phyloP scores from a whole-genome alignment of 2,888 invertebrate genomes.

The Oithona nana region DNA sequence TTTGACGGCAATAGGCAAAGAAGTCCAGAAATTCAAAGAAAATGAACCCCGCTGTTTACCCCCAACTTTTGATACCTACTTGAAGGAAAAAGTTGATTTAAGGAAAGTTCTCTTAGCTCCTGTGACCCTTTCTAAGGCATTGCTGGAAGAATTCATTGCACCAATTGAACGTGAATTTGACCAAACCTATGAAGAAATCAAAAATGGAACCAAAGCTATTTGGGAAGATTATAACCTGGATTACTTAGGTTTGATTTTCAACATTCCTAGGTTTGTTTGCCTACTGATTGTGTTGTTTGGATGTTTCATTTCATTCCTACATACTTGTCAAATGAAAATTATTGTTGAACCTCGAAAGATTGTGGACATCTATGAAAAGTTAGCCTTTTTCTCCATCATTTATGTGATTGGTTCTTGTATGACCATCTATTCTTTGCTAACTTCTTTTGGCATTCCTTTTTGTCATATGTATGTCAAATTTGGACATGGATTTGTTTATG shows the following conservation, averaged over 20 bases:
- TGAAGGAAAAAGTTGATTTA: background rate
- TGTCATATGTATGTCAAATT: constrained; percentile 8
- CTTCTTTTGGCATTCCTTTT: constrained; percentile 15
- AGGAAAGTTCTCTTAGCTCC: constrained; percentile 12
- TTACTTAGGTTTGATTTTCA: constrained; percentile 9
- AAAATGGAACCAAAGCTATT: constrained; percentile 1
- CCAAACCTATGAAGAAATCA: constrained; percentile 12
- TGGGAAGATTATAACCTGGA: constrained; percentile 9
- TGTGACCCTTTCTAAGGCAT: background rate
- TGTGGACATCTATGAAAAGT: constrained; percentile 6
- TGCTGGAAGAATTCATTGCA: background rate
- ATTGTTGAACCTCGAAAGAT: constrained; percentile 11
- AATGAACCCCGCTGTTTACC: constrained; percentile 8
- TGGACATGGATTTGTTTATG: constrained; percentile 16
- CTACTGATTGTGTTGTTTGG: constrained; percentile 15
- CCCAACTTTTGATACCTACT: constrained; percentile 4
- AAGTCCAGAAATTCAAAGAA: no score
- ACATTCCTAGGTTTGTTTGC: constrained; percentile 7
- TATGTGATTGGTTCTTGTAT: constrained; percentile 12
- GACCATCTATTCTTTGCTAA: constrained; percentile 9
- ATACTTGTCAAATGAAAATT: constrained; percentile 5
- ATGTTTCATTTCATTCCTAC: background rate
- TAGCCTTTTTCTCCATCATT: constrained; percentile 10
- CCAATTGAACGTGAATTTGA: constrained; percentile 10
- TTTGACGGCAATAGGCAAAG: background rate